Base-by-base conservation (phyloP, 2,888 invertebrate genomes). In the Julus scanicus region DNA sequence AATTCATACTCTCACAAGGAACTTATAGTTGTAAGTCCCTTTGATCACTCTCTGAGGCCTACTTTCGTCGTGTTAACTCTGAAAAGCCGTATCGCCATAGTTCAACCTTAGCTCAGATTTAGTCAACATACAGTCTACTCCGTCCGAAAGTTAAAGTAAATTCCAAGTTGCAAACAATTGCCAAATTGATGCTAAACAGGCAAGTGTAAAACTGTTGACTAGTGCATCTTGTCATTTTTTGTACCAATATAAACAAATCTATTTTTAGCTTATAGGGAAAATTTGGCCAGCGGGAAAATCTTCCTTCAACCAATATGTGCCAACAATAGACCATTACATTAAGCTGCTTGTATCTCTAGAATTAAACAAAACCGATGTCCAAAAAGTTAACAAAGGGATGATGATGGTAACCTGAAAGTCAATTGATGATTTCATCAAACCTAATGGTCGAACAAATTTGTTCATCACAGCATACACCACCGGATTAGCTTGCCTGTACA, bases 401-500 rank as follows among this genome's bases (percentile, higher is more conserved):
- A 2, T 88, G 49, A 57, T 88, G 39, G 8, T 88, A 1, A 40
- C 53, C 0, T 44, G 9, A 5, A 37, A 15, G 2, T 1, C 2
- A 17, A 8, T 3, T 29, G n/a, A 86, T n/a, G 86, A 88, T 0
- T 48, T 40, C 39, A 57, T 86, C 1, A 15, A 11, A 4, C 44
- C 87, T 0, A 20, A 39, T 4, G 86, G 83, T 3, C 11, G 83
- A 11, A 86, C 88, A 37, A 92, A 91, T 89, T 90, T 91, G 0
- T 90, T 91, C 11, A 90, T 93, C 4, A 92, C 92, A 0, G 90
- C 91, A 0, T 92, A 91, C 86, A 91, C 91, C 0, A 92, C 92
- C 1, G 89, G 91, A 6, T 90, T 91, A 63, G 91, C n/a, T n/a
- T n/a, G n/a, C n/a, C n/a, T n/a, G n/a, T n/a, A n/a, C n/a, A n/a